These are phyloP conservation scores for Teleiodes luculella DNA, from an alignment of 2,888 invertebrate genomes.

Conservation along the genomic window DNA sequence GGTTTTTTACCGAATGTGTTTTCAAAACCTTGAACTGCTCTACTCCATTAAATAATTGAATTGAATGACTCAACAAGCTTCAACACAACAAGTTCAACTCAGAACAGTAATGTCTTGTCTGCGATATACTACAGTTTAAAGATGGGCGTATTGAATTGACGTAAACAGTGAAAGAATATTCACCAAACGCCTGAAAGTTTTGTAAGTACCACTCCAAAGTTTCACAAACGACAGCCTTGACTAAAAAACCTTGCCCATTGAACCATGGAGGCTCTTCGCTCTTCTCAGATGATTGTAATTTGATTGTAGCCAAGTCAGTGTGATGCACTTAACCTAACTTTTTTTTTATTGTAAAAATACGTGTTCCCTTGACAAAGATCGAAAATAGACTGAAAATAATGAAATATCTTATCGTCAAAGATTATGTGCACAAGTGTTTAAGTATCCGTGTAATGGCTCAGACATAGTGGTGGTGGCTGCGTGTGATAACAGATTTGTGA, in stretches of 20 bases:
- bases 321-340: conserved; percentile 1
- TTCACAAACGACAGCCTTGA: conserved; percentile 35
- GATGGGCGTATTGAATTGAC: neutral
- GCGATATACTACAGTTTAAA: neutral
- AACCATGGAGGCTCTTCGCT: conserved; percentile 26
- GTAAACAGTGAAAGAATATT: neutral
- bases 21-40: conserved; percentile 14
- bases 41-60: conserved; percentile 11
- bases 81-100: neutral
- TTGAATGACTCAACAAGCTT: conserved; percentile 18
- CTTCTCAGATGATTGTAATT: too few species aligned
- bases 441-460: conserved; percentile 62
- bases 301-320: neutral
- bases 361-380: neutral
- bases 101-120: neutral
- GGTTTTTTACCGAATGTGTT: conserved; percentile 30
- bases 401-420: conserved; percentile 68
- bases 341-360: conserved; percentile 2
- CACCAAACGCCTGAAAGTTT: conserved; percentile 16
- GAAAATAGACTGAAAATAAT: conserved; percentile 9
- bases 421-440: conserved; percentile 73
- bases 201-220: conserved; percentile 25
- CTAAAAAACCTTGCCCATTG: conserved; percentile 36
- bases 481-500: conserved; percentile 43
- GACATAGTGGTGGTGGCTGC: conserved; percentile 59